Base-by-base conservation (phyloP, 2,888 invertebrate genomes). In the Tachystola acroxantha region DNA sequence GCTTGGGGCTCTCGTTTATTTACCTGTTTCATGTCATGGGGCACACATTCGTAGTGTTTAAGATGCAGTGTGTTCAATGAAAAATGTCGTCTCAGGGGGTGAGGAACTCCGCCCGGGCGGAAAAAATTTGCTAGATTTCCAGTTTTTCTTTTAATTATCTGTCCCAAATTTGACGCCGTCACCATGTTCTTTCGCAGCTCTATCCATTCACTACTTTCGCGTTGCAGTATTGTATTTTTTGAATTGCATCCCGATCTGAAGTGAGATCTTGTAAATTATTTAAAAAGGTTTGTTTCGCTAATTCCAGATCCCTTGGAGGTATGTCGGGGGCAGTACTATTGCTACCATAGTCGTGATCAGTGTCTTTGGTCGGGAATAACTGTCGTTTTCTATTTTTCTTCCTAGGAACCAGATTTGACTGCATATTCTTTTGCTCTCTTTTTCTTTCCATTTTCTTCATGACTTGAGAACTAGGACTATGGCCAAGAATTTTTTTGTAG, bases 151-250 rank as follows among this genome's bases (percentile, higher is more conserved):
- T 44, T 40, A 16, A 34, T 37, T 3, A 45, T 25, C 16, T 37
- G 34, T 0, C 26, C 16, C 27, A 45, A 45, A n/a, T 28, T 33
- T 11, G 37, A 42, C 0, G 45, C 40, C 7, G 42, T 42, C 7
- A 45, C 2, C 0, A 42, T 4, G 10, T 27, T 37, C 24, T 39
- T 30, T 10, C 41, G 10, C 11, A 39, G 24, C 9, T 41, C 37
- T 3, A 42, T 24, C 42, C 45, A 42, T 7, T 37, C 10, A 1
- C 36, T 20, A 19, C 42, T 37, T 32, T 33, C 36, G 2, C 35
- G 29, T 22, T 45, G 45, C 13, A 38, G 22, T 5, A 40, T 10
- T 2, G 40, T 40, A 9, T 29, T 25, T 1, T 14, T 29, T 37
- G 38, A 3, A 45, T 25, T 7, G 39, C 28, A 5, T 36, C 22